Conservation (phyloP, 2,888 invertebrate species). For the Stenchaetothrips biformis region DNA sequence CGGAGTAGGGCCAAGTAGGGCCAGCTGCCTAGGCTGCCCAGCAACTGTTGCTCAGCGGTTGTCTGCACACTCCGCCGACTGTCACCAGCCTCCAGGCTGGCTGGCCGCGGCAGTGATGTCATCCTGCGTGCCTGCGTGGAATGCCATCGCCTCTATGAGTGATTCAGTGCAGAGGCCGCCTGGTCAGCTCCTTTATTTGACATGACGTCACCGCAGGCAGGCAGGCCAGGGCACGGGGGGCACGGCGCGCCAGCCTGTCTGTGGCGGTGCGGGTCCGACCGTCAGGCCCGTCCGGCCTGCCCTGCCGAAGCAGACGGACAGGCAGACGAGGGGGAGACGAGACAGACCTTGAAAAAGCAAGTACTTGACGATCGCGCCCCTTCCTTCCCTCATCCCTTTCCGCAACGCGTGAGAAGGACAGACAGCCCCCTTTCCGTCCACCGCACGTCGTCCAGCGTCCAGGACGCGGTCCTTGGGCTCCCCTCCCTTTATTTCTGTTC, state of each 20-base stretch:
- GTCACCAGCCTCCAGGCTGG: neutral
- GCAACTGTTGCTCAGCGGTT: neutral
- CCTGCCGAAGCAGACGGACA: neutral
- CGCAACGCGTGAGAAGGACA: neutral
- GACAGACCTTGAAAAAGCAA: neutral
- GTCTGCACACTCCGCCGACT: neutral
- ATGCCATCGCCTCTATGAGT: neutral
- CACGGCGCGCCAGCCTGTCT: neutral
- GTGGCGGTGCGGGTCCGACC: neutral
- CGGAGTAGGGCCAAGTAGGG: neutral
- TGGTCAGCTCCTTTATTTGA: neutral
- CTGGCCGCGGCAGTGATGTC: neutral
- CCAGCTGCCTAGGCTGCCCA: neutral
- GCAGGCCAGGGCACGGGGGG: neutral
- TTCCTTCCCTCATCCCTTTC: too few species aligned
- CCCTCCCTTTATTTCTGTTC: too few species aligned
- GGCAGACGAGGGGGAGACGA: neutral
- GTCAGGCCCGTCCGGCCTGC: neutral
- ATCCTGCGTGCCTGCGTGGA: neutral
- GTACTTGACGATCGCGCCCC: too few species aligned
- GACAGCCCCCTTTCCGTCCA: neutral
- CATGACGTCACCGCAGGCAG: neutral
- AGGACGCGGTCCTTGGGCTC: too few species aligned
- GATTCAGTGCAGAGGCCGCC: neutral
- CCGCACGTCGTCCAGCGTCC: too few species aligned